Evolutionary conservation across 1,140 invertebrate species (phyloP).

Genomic region (Drosophila ananassae): DNA sequence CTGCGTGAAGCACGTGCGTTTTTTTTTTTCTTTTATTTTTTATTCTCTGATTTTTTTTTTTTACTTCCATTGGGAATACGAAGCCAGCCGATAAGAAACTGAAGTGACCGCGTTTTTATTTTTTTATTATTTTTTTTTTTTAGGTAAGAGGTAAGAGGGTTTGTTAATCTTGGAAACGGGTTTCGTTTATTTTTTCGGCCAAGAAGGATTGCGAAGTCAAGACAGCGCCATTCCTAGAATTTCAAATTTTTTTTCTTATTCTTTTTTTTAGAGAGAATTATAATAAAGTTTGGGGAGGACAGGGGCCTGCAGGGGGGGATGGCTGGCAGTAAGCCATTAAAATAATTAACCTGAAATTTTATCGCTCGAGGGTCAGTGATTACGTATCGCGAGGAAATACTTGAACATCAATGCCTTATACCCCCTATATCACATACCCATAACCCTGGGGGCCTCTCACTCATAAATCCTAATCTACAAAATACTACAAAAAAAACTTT

Average conservation of each 20-base stretch:
- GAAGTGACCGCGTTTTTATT: slow-evolving; percentile 9
- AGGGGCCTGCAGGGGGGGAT: too few relatives aligned
- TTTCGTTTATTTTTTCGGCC: slow-evolving; percentile 6
- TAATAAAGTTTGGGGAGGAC: too few relatives aligned
- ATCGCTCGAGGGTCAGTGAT: slow-evolving; percentile 63
- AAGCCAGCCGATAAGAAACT: neutral
- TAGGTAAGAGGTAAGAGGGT: neutral
- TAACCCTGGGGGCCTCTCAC: neutral
- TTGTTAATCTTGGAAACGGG: neutral
- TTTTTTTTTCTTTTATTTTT: slow-evolving; percentile 13
- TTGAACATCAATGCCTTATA: slow-evolving; percentile 13
- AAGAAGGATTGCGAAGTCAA: neutral
- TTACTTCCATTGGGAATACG: neutral
- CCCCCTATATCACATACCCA: too few relatives aligned
- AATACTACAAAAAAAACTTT: neutral
- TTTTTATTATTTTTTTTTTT: slow-evolving; percentile 17
- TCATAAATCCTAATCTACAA: slow-evolving; percentile 1
- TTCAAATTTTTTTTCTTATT: too few relatives aligned
- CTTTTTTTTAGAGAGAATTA: too few relatives aligned
- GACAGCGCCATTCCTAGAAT: too few relatives aligned
- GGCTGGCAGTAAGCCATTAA: slow-evolving; percentile 60
- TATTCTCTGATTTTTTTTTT: too few relatives aligned
- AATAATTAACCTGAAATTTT: slow-evolving; percentile 66
- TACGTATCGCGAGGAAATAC: slow-evolving; percentile 37
- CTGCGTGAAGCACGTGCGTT: slow-evolving; percentile 67